A percentile compares a stretch with the other conserved stretches of the same genome.
phyloP scores from a whole-genome alignment of 2,113 vertebrate species.

The Macheiramphus alcinus region DNA sequence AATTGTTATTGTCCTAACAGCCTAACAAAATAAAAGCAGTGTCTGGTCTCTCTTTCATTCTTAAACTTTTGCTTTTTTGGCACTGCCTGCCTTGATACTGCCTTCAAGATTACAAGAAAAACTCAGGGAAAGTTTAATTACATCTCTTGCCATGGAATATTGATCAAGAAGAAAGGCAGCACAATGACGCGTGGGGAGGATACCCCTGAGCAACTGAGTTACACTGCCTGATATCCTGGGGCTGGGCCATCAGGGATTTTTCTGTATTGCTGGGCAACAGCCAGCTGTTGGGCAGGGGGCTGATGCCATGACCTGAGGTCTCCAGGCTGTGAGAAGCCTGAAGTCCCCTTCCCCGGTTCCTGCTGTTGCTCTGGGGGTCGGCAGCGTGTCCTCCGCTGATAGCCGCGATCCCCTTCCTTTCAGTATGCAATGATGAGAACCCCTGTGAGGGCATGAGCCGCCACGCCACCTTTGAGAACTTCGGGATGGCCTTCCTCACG shows the following conservation, averaged over 20 bases:
- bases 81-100: neutral
- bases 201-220: neutral
- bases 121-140: neutral
- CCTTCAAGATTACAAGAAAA: neutral
- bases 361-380: neutral
- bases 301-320: neutral
- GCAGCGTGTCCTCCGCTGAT: neutral
- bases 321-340: neutral
- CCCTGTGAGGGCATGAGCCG: constrained; percentile 98
- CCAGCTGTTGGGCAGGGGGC: neutral
- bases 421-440: constrained; percentile 94
- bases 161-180: neutral
- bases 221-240: neutral
- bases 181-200: neutral
- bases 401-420: neutral
- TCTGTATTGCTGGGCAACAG: neutral
- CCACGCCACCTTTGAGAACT: constrained; percentile 97
- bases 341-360: neutral
- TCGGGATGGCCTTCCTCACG: constrained; percentile 98
- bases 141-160: neutral
- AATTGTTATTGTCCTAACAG: neutral
- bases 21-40: neutral
- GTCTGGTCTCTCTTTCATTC: neutral
- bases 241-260: neutral
- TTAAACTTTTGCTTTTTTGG: neutral